Evolutionary conservation across 2,113 vertebrate species (phyloP).

Genomic region (Lanius collurio): DNA sequence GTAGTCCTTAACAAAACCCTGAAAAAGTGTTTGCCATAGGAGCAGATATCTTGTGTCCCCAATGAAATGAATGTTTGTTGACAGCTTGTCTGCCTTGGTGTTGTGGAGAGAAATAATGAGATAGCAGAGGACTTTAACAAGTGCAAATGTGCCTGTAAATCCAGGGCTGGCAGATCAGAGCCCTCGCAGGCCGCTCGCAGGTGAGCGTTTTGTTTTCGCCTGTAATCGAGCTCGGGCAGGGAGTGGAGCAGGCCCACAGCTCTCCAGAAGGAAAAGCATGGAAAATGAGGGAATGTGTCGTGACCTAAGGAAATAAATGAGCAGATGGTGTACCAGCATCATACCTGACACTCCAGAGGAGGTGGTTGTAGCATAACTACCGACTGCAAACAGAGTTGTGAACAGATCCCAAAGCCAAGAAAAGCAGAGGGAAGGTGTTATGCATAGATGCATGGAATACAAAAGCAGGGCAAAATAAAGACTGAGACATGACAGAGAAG

Average conservation of each 20-base stretch:
- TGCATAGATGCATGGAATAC: not conserved
- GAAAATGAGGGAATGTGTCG: not conserved
- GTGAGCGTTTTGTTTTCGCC: not conserved
- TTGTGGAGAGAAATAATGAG: conserved; percentile 11
- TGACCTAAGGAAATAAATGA: conserved; percentile 40
- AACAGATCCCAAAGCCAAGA: not conserved
- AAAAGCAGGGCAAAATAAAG: not conserved
- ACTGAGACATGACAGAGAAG: not conserved
- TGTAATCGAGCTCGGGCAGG: not conserved
- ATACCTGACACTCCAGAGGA: conserved; percentile 41
- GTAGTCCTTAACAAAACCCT: not conserved
- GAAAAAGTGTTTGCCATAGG: not conserved
- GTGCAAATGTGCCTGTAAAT: not conserved
- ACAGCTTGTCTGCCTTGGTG: not conserved
- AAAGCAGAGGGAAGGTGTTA: not conserved
- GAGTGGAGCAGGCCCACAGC: not conserved
- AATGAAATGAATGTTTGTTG: not conserved
- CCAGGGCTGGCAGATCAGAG: not conserved
- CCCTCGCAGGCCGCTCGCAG: not conserved
- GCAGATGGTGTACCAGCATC: conserved; percentile 47
- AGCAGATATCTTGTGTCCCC: not conserved
- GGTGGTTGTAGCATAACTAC: not conserved
- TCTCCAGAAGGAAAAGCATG: not conserved
- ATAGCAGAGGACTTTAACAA: not conserved
- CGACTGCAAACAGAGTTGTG: not conserved